These are phyloP conservation scores for Apamea anceps DNA, from an alignment of 2,888 invertebrate species.

Conservation along the genomic window DNA sequence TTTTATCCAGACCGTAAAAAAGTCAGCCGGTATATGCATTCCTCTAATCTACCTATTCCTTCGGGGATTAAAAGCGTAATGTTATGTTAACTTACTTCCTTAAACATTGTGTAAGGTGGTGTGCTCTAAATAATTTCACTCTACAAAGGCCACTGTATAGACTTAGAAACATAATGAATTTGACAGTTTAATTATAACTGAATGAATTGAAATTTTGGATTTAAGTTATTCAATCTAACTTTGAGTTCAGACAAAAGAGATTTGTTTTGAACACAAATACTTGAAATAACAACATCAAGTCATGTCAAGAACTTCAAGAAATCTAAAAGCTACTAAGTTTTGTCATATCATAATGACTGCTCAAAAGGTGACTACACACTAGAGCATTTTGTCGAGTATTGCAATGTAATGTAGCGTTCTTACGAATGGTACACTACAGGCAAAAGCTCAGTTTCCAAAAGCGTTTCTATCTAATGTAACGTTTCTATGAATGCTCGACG, in stretches of 20 bases:
- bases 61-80: not conserved
- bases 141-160: slow-evolving; percentile 9
- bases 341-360: not conserved
- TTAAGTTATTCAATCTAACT: slow-evolving; percentile 45
- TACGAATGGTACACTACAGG: too few relatives aligned
- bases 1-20: too few relatives aligned
- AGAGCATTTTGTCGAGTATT: too few relatives aligned
- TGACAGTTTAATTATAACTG: slow-evolving; percentile 32
- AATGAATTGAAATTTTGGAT: slow-evolving; percentile 1
- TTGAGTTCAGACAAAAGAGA: slow-evolving; percentile 17
- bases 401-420: too few relatives aligned
- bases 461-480: too few relatives aligned
- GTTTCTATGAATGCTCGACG: too few relatives aligned
- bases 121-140: too few relatives aligned
- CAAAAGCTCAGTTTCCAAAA: too few relatives aligned
- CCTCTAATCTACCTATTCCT: not conserved
- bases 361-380: too few relatives aligned
- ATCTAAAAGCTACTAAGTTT: not conserved
- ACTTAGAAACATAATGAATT: slow-evolving; percentile 7
- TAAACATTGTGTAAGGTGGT: not conserved
- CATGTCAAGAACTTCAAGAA: slow-evolving; percentile 14
- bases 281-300: not conserved
- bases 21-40: not conserved
- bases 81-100: not conserved
- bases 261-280: slow-evolving; percentile 8